Evolutionary conservation across 2,113 vertebrate species (phyloP), one percentile per base, ranked within the genome.

Genomic region (Empidonax traillii): DNA sequence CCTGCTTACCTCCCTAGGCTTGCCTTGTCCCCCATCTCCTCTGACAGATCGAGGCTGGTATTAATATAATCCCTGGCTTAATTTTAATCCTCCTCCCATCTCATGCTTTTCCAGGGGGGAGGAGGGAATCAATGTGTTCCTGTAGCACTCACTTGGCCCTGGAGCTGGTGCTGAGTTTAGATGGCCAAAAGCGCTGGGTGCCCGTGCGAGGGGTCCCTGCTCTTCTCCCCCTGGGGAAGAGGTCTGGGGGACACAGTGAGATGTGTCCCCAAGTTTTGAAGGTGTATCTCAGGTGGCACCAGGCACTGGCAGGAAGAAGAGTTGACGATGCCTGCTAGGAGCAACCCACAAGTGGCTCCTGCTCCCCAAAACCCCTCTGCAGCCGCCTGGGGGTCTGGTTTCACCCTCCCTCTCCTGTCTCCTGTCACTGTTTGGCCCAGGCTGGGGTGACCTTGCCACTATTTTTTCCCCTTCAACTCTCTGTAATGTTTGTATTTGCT

Each of bases 51-150:
- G 1, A 82, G 52, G 86, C 66, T 46, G 37, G 66, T 78, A 94
- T 94, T 92, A 87, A 74, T 71, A 62, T 95, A 87, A 95, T 88
- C 86, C 79, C 69, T 13, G 61, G 47, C 47, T 92, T 94, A 71
- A 90, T 85, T 85, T 90, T 87, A 96, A 95, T 92, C 81, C 82
- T 87, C 44, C 77, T 90, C 28, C 51, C 28, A 69, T 61, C 66
- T 82, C 75, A 62, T 71, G 33, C 41, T 56, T 87, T 89, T 75
- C 33, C 1, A 0, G 0, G 31, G 25, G 17, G 18, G 43, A 47
- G 75, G 73, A 53, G 17, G 37, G n/a, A 67, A 75, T 10, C 5
- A 2, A 31, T 20, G 47, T 43, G 37, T 20, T 93, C 65, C 6
- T 4, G 11, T 49, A 28, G 46, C 46, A 81, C 8, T 8, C 2